phyloP scores from a whole-genome alignment of 1,140 invertebrate genomes.

The Drosophila saltans region DNA sequence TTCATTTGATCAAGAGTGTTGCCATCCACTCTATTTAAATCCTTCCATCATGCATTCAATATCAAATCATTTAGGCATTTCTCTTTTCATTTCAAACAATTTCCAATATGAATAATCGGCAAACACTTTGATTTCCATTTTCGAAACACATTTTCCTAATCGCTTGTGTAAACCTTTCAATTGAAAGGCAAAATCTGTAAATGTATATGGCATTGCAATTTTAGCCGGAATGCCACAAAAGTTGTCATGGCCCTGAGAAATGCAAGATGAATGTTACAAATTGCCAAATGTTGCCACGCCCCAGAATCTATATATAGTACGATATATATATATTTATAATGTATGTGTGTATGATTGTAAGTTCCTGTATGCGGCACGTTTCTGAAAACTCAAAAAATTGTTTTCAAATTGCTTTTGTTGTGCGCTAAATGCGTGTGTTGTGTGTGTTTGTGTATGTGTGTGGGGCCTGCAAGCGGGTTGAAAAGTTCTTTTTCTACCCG shows the following conservation, averaged over 20 bases:
- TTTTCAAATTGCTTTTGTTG: slow-evolving; percentile 69
- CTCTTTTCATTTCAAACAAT: background rate
- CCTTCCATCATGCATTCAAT: too few relatives aligned
- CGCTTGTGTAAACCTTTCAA: background rate
- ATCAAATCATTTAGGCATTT: too few relatives aligned
- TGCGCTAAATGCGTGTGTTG: slow-evolving; percentile 41
- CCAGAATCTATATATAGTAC: background rate
- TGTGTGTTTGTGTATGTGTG: slow-evolving; percentile 15
- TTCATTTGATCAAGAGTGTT: too few relatives aligned
- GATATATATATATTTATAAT: background rate
- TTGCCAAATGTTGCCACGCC: slow-evolving; percentile 53
- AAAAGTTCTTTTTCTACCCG: slow-evolving; percentile 40
- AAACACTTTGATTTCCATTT: background rate
- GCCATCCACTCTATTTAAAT: too few relatives aligned
- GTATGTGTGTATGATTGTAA: slow-evolving; percentile 22
- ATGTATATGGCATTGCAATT: slow-evolving; percentile 4
- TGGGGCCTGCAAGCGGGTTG: slow-evolving; percentile 19
- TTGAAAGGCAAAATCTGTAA: background rate
- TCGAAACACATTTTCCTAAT: background rate
- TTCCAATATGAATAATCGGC: background rate
- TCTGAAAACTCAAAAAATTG: slow-evolving; percentile 63
- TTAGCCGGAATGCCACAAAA: slow-evolving; percentile 36
- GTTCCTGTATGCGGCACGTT: slow-evolving; percentile 39
- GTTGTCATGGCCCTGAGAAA: slow-evolving; percentile 29
- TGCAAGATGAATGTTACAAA: slow-evolving; percentile 49